Conservation (phyloP, 1,140 invertebrate genomes). For the Aphelinus atriplicis region DNA sequence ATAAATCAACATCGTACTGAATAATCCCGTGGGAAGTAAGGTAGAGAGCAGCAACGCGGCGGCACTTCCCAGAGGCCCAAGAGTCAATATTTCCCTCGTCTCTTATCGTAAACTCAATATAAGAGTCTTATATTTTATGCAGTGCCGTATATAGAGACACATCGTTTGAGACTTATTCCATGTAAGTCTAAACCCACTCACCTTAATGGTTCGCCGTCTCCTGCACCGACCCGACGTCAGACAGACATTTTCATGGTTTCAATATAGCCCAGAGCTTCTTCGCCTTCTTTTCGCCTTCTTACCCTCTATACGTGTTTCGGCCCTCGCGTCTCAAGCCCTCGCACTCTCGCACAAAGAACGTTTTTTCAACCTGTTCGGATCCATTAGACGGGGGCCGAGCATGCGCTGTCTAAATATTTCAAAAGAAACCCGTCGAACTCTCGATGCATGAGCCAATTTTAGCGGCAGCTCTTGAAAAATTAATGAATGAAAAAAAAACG, state of each 20-base stretch:
- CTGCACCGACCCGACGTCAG: conserved; percentile 6
- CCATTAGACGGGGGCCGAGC: too few species aligned
- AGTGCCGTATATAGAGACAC: conserved; percentile 57
- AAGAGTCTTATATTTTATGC: conserved; percentile 57
- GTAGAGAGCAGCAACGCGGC: background rate
- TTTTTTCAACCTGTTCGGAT: background rate
- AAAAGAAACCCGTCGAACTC: too few species aligned
- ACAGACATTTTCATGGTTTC: conserved; percentile 40
- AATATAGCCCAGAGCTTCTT: conserved; percentile 37
- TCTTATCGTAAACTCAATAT: conserved; percentile 44
- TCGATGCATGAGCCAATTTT: too few species aligned
- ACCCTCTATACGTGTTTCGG: background rate
- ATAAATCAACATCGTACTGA: conserved; percentile 32
- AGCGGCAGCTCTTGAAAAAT: too few species aligned
- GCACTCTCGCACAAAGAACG: background rate
- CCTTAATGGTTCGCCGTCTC: conserved; percentile 53
- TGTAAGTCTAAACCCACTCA: conserved; percentile 64
- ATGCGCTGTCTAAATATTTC: too few species aligned
- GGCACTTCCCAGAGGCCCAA: conserved; percentile 29
- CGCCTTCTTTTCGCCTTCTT: conserved; percentile 2
- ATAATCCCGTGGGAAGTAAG: conserved; percentile 31
- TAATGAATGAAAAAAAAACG: too few species aligned
- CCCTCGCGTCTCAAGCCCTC: too few species aligned
- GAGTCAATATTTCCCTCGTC: conserved; percentile 43
- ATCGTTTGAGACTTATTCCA: conserved; percentile 47